Base-by-base conservation (phyloP, 1,140 invertebrate species). In the Cheumatopsyche charites region DNA sequence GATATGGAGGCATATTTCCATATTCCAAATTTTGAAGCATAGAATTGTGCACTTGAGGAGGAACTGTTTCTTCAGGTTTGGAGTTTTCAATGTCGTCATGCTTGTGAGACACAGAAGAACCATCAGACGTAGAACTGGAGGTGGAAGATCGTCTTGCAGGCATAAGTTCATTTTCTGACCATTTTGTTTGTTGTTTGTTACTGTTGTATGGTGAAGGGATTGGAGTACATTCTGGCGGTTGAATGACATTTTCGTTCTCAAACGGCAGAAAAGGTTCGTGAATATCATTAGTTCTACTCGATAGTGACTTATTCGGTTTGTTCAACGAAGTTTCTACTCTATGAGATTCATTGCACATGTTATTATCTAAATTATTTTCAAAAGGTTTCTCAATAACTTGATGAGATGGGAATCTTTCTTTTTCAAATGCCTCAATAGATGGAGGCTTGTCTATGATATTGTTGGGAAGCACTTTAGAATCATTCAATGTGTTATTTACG, bases 111-210 rank as follows among this genome's bases (percentile, higher is more conserved):
- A 80, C 83, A 25, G 86, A 79, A 62, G 88, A 89, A 1, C 86
- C 85, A 61, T 89, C 86, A 4, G 88, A 89, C 29, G 87, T 86
- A 26, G 87, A 87, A 26, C 88, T 90, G 1, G 88, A 90, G 0
- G 88, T 89, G 1, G 89, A 90, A 0, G 90, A 91, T 70, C 90
- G 78, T 68, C 90, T 80, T 11, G 83, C 84, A 2, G 90, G 90
- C 70, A 91, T 84, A 42, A 92, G 85, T 76, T 90, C 89, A 75
- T 88, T 90, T 73, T 92, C 90, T 4, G 88, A 86, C 90, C 90
- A 91, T 77, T 90, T 89, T 11, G 88, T 87, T 77, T 88, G 86
- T n/a, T 83, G 85, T 23, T 86, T 82, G 0, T 87, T 78, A 69
- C 88, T 87, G 42, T 87, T 85, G 73, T 90, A 91, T 1, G 90